phyloP scores from a whole-genome alignment of 2,888 invertebrate species.

The Steromphala cineraria region DNA sequence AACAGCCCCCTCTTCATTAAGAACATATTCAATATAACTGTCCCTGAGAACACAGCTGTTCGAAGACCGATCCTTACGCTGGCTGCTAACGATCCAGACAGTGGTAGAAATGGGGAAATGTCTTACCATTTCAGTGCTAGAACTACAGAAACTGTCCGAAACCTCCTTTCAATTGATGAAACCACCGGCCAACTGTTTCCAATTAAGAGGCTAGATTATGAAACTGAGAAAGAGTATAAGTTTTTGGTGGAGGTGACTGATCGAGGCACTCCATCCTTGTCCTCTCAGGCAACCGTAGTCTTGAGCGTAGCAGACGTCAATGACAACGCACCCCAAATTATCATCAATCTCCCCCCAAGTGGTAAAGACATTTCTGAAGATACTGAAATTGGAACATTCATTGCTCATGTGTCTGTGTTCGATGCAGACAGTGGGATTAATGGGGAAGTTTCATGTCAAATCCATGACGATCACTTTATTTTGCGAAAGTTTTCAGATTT shows the following conservation, averaged over 20 bases:
- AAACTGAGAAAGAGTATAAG: slow-evolving; percentile 84
- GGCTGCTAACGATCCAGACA: slow-evolving; percentile 88
- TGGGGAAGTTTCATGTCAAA: slow-evolving; percentile 57
- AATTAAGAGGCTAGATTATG: slow-evolving; percentile 87
- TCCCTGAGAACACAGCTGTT: slow-evolving; percentile 53
- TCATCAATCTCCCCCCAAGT: slow-evolving; percentile 89
- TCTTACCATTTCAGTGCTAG: slow-evolving; percentile 73
- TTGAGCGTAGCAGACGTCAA: slow-evolving; percentile 82
- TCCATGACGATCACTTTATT: slow-evolving; percentile 54
- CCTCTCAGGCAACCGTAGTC: slow-evolving; percentile 78
- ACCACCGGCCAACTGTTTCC: slow-evolving; percentile 90
- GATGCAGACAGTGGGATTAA: slow-evolving; percentile 63
- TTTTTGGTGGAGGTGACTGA: slow-evolving; percentile 79
- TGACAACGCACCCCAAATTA: slow-evolving; percentile 91
- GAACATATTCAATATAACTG: slow-evolving; percentile 50
- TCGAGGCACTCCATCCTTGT: slow-evolving; percentile 47
- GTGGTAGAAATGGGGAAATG: slow-evolving; percentile 84
- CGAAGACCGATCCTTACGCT: slow-evolving; percentile 76
- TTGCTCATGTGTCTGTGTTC: slow-evolving; percentile 91
- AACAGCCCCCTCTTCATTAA: slow-evolving; percentile 58
- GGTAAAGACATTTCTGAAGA: slow-evolving; percentile 78
- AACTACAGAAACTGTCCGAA: slow-evolving; percentile 52
- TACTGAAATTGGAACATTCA: slow-evolving; percentile 91
- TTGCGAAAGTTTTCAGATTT: slow-evolving; percentile 49
- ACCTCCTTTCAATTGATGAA: slow-evolving; percentile 81